phyloP scores from a whole-genome alignment of 2,888 invertebrate species.

The Orthonevra nobilis region DNA sequence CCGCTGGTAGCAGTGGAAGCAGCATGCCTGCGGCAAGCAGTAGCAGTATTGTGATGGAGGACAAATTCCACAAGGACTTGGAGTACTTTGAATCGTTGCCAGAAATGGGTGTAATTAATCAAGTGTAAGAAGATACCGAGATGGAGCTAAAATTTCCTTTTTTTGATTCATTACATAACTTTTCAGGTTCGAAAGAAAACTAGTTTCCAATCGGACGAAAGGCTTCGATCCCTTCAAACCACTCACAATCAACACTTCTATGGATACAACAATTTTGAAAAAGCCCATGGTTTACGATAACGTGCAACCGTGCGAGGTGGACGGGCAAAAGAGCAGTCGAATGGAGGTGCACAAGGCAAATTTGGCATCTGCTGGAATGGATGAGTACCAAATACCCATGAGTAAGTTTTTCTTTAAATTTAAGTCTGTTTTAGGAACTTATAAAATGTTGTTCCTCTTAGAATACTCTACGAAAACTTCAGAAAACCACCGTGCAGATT shows the following conservation, averaged over 20 bases:
- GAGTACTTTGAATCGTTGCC: constrained; percentile 78
- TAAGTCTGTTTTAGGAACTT: not conserved
- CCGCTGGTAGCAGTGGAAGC: constrained; percentile 41
- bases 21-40: constrained; percentile 49
- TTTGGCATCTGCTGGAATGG: constrained; percentile 75
- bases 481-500: constrained; percentile 67
- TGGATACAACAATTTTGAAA: constrained; percentile 42
- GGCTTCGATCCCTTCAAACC: constrained; percentile 79
- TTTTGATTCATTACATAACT: not conserved
- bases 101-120: constrained; percentile 79
- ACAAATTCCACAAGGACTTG: constrained; percentile 77
- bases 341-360: constrained; percentile 79
- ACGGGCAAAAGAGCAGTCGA: constrained; percentile 76
- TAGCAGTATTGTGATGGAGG: constrained; percentile 71
- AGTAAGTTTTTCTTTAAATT: constrained; percentile 72
- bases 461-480: constrained; percentile 62
- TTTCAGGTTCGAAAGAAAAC: constrained; percentile 77
- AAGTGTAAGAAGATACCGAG: constrained; percentile 75
- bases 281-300: constrained; percentile 58
- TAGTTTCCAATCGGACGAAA: constrained; percentile 78
- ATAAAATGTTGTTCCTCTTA: constrained; percentile 3
- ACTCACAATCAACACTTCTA: constrained; percentile 76
- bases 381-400: constrained; percentile 73
- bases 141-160: not conserved
- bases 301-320: constrained; percentile 73